Conservation (phyloP, 2,113 vertebrate genomes). For the Perognathus longimembris region DNA sequence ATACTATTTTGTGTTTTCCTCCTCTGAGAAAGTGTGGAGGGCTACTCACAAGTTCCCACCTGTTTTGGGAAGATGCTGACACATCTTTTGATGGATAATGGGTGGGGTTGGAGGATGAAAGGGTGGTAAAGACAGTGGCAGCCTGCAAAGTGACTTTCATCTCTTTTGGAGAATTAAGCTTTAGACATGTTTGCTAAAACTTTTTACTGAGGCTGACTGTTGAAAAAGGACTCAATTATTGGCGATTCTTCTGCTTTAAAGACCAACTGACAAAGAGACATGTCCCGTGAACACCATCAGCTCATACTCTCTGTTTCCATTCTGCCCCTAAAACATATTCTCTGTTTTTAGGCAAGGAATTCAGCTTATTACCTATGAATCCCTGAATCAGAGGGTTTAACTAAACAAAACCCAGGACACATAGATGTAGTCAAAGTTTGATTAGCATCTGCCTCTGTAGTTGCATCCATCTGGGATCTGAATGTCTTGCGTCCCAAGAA, state of each 20-base stretch:
- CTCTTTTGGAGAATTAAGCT: not conserved
- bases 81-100: not conserved
- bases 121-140: not conserved
- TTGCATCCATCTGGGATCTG: not conserved
- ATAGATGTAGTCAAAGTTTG: not conserved
- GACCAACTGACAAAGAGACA: not conserved
- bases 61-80: not conserved
- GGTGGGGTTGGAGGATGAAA: too few species aligned
- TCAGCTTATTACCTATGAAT: not conserved
- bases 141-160: not conserved
- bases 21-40: not conserved
- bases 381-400: not conserved
- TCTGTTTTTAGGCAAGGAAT: conserved; percentile 33
- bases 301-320: not conserved
- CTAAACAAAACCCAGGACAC: conserved; percentile 31
- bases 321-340: not conserved
- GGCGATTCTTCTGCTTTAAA: not conserved
- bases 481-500: conserved; percentile 53
- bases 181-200: not conserved
- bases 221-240: not conserved
- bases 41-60: not conserved
- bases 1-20: not conserved
- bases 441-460: not conserved
- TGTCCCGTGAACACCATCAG: not conserved
- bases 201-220: not conserved